Percentiles rank a stretch among this genome's conserved stretches.
Conservation (phyloP, 2,888 invertebrate species). For the Ryuthela nishihirai region DNA sequence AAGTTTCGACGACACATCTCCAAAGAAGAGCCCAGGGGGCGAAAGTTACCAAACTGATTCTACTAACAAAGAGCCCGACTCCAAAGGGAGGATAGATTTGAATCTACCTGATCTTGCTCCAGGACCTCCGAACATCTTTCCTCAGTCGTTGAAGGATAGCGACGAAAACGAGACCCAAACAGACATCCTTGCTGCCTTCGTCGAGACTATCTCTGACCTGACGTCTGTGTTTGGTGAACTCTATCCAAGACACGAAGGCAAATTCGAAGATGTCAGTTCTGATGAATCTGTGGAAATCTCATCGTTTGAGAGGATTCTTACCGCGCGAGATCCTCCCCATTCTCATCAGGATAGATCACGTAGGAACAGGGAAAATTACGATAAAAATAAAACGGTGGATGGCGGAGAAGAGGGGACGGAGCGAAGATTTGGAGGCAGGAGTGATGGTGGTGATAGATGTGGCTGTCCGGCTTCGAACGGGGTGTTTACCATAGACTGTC, state of each 20-base stretch:
- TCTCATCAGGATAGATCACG: slow-evolving; percentile 9
- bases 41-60: not conserved
- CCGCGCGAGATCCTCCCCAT: slow-evolving; percentile 7
- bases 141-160: slow-evolving; percentile 1
- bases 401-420: too few species aligned
- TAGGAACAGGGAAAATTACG: too few species aligned
- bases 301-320: slow-evolving; percentile 23
- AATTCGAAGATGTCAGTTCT: slow-evolving; percentile 23
- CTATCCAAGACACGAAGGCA: slow-evolving; percentile 16
- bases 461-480: too few species aligned
- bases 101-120: slow-evolving; percentile 13
- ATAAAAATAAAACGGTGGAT: too few species aligned
- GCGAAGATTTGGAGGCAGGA: too few species aligned
- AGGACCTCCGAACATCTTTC: slow-evolving; percentile 5
- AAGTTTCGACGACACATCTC: slow-evolving; percentile 9
- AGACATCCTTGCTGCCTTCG: slow-evolving; percentile 24
- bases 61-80: not conserved
- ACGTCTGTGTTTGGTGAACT: slow-evolving; percentile 22
- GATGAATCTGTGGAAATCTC: slow-evolving; percentile 27
- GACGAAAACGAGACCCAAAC: slow-evolving; percentile 17
- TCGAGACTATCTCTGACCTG: slow-evolving; percentile 25
- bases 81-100: not conserved
- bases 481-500: too few species aligned
- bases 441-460: too few species aligned
- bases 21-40: not conserved